These are phyloP conservation scores for Trilocha varians DNA, from an alignment of 2,888 invertebrate genomes.

Conservation along the genomic window DNA sequence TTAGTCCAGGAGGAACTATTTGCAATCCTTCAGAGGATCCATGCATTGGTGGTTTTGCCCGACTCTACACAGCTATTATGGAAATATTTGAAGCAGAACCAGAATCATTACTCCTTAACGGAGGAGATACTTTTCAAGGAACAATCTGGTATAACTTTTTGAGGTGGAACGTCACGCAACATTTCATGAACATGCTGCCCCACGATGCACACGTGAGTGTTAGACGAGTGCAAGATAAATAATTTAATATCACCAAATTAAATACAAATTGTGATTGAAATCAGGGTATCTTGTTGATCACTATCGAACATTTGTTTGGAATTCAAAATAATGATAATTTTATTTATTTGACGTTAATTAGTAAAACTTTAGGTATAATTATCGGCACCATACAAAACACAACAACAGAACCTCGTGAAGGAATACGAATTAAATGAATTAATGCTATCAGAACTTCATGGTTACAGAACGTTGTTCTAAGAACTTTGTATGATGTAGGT, in stretches of 20 bases:
- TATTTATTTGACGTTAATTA: no score
- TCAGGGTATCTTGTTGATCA: neutral
- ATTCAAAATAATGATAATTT: no score
- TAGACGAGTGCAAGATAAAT: no score
- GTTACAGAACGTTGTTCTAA: no score
- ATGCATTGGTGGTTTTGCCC: slow-evolving; percentile 81
- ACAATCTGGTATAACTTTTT: slow-evolving; percentile 85
- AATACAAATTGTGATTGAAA: neutral
- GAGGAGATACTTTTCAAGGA: slow-evolving; percentile 78
- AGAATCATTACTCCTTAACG: slow-evolving; percentile 76
- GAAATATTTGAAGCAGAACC: slow-evolving; percentile 70
- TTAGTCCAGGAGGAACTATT: slow-evolving; percentile 67
- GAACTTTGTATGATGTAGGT: no score
- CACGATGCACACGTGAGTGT: slow-evolving; percentile 84
- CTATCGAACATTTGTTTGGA: no score
- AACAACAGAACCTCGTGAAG: no score
- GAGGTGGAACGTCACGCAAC: slow-evolving; percentile 80
- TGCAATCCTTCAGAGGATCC: slow-evolving; percentile 59
- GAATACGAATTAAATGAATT: no score
- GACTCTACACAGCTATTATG: slow-evolving; percentile 75
- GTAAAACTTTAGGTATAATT: no score
- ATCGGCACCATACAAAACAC: no score
- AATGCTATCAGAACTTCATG: no score
- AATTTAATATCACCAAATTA: neutral
- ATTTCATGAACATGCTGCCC: slow-evolving; percentile 82